phyloP scores from a whole-genome alignment of 2,888 invertebrate genomes.

The Dasypogon diadema region DNA sequence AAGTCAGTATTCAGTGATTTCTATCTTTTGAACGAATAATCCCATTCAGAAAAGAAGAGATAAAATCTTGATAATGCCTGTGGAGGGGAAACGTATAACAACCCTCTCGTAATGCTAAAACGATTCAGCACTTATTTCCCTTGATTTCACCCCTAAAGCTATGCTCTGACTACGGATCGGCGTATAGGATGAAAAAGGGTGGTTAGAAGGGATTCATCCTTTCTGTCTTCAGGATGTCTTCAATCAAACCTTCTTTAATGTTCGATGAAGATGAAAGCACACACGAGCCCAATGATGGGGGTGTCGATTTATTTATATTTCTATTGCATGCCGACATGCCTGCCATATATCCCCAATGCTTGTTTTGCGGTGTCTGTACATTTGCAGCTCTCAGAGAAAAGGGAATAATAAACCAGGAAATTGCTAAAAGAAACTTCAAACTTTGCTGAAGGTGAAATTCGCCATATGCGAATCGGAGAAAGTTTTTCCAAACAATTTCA shows the following conservation, averaged over 20 bases:
- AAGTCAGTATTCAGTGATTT: neutral
- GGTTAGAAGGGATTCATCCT: conserved; percentile 33
- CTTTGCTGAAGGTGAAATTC: neutral
- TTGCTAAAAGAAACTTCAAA: conserved; percentile 20
- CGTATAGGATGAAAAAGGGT: conserved; percentile 7
- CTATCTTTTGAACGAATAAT: conserved; percentile 21
- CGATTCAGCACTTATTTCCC: conserved; percentile 50
- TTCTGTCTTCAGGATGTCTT: conserved; percentile 49
- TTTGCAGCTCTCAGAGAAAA: neutral
- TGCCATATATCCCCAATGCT: neutral
- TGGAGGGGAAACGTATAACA: conserved; percentile 30
- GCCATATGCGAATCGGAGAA: conserved; percentile 18
- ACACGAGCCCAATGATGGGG: conserved; percentile 24
- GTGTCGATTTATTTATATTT: conserved; percentile 47
- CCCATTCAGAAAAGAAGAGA: conserved; percentile 31
- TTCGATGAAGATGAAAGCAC: conserved; percentile 44
- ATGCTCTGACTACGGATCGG: neutral
- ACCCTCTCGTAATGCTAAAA: conserved; percentile 40
- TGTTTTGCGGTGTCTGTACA: conserved; percentile 20
- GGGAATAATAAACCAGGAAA: conserved; percentile 34
- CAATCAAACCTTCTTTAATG: conserved; percentile 47
- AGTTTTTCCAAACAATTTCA: conserved; percentile 18
- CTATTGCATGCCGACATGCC: conserved; percentile 34
- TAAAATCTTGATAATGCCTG: conserved; percentile 28
- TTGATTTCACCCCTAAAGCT: conserved; percentile 46